Base-by-base conservation (phyloP, 2,888 invertebrate genomes). In the Clostera curtula region DNA sequence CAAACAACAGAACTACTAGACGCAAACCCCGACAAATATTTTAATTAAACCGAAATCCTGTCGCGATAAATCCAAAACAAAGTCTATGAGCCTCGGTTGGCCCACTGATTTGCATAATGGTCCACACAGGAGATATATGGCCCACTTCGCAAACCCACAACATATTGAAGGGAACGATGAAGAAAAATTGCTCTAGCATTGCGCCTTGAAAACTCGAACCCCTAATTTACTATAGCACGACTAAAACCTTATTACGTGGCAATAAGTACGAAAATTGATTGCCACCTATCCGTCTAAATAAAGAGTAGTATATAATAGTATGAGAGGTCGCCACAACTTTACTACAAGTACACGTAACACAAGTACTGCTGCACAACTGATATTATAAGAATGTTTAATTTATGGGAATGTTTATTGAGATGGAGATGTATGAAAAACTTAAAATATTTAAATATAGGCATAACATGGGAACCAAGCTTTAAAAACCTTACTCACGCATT, bases 121-220 rank as follows among this genome's bases (percentile, higher is more conserved):
- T 53, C 58, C 49, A 51, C 57, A 56, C 52, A 43, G 52, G 67
- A 77, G 72, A 74, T 70, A 64, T 59, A 79, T 68, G 59, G 59
- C 53, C 50, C 53, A 56, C 58, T 63, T 54, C 57, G 61, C 56
- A 48, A 54, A 55, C 57, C 52, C 58, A 61, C 61, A 74, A 73
- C 73, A 76, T 79, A 79, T 77, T 77, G 75, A 54, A 63, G 56
- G 68, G 64, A 66, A 29, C 35, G 48, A 48, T 67, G 60, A 66
- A 73, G 72, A 76, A 72, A 76, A 75, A 76, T 74, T 57, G 67
- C 63, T 55, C 45, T 36, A 46, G 50, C 62, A 56, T 62, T 60
- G 60, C 58, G 56, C 49, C 51, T 51, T 59, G 66, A 59, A 73
- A 73, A 68, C 58, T 54, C 53, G 53, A 44, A 56, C 61, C 59